Conservation (phyloP, 2,797 vertebrate genomes). For the Mionectes olivaceus region DNA sequence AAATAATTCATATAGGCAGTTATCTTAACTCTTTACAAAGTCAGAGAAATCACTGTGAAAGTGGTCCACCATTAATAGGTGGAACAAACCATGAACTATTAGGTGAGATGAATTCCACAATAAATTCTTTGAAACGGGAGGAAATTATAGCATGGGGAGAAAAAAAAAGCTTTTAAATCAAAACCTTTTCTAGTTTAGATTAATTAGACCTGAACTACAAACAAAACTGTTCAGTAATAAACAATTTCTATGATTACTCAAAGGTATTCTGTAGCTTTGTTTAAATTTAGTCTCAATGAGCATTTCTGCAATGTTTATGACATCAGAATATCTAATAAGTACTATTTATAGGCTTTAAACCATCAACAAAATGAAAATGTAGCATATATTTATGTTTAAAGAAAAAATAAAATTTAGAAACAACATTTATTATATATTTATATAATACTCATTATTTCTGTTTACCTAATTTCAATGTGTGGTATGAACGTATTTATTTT, state of each 20-base stretch:
- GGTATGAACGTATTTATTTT: not conserved
- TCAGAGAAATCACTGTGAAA: not conserved
- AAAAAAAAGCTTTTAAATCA: not conserved
- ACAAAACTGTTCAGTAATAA: not conserved
- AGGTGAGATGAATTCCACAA: not conserved
- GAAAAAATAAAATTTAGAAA: not conserved
- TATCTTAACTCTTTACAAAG: not conserved
- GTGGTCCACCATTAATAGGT: not conserved
- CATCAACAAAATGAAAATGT: not conserved
- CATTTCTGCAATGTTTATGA: not conserved
- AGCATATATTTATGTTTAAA: not conserved
- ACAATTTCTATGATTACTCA: not conserved
- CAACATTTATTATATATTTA: not conserved
- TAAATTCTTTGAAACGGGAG: not conserved
- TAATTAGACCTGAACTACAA: not conserved
- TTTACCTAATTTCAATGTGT: not conserved
- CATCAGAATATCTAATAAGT: not conserved
- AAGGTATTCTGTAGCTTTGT: not conserved
- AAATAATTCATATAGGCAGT: not conserved
- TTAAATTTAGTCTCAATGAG: not conserved
- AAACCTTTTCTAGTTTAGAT: not conserved
- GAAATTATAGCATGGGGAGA: not conserved
- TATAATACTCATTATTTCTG: not conserved
- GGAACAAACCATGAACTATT: not conserved
- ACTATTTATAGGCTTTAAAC: not conserved